A percentile compares a stretch with the other conserved stretches of the same genome.
phyloP scores from a whole-genome alignment of 2,888 invertebrate genomes.

The Tuta absoluta region DNA sequence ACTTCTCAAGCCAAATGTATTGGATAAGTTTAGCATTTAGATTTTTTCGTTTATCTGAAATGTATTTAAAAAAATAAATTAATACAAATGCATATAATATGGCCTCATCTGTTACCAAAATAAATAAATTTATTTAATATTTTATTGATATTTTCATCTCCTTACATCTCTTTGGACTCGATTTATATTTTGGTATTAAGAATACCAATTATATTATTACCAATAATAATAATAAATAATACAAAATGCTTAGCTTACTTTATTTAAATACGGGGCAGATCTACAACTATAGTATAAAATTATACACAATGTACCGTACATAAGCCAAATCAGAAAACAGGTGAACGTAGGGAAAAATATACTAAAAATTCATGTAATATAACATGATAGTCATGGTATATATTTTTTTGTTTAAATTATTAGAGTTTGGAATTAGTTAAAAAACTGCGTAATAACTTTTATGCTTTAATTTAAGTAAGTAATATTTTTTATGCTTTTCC shows the following conservation, averaged over 20 bases:
- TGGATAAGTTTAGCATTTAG: background rate
- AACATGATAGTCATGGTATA: too few species aligned
- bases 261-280: constrained; percentile 44
- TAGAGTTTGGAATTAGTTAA: too few species aligned
- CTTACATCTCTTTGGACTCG: constrained; percentile 72
- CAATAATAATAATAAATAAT: constrained; percentile 44
- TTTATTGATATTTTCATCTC: constrained; percentile 54
- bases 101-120: constrained; percentile 64
- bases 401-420: too few species aligned
- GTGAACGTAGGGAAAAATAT: too few species aligned
- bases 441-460: too few species aligned
- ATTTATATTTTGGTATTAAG: constrained; percentile 59
- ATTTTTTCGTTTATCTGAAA: background rate
- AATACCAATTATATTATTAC: constrained; percentile 39
- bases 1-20: background rate
- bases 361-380: too few species aligned
- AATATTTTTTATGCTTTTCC: too few species aligned
- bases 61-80: constrained; percentile 47
- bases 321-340: constrained; percentile 5
- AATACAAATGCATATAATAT: constrained; percentile 58
- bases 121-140: constrained; percentile 55
- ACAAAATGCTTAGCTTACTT: constrained; percentile 37
- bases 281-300: constrained; percentile 46
- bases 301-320: constrained; percentile 26
- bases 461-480: too few species aligned